Percentiles rank a stretch among this genome's conserved stretches.
phyloP scores from a whole-genome alignment of 2,888 invertebrate genomes.

The Sclerodermus sp. region DNA sequence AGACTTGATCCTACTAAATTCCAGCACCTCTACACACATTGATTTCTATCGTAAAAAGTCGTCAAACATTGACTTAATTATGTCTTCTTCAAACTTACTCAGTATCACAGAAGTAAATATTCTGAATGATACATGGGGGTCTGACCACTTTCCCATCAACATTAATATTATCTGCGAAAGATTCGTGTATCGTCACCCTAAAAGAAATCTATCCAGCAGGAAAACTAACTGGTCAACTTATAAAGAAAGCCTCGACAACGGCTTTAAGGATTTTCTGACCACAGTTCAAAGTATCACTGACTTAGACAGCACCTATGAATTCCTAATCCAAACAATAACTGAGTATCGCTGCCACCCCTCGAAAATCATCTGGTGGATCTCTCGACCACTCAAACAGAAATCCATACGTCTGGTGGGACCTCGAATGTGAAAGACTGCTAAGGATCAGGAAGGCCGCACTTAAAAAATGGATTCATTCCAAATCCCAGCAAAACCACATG shows the following conservation, averaged over 20 bases:
- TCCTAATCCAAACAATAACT: not conserved
- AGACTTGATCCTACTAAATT: not conserved
- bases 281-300: not conserved
- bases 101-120: not conserved
- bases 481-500: not conserved
- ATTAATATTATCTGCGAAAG: not conserved
- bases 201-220: not conserved
- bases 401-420: not conserved
- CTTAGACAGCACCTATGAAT: not conserved
- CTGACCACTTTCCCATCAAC: conserved; percentile 3
- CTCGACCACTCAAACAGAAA: not conserved
- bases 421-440: not conserved
- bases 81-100: not conserved
- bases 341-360: not conserved
- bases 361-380: not conserved
- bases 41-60: not conserved
- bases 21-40: not conserved
- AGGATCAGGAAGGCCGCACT: not conserved
- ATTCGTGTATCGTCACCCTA: not conserved
- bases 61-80: conserved; percentile 4
- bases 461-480: not conserved
- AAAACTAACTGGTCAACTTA: conserved; percentile 1
- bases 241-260: not conserved
- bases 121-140: conserved; percentile 1
- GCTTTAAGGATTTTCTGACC: not conserved